Evolutionary conservation across 2,797 vertebrate species (phyloP), one percentile per base, ranked within the genome.

Genomic region (Staurois parvus): DNA sequence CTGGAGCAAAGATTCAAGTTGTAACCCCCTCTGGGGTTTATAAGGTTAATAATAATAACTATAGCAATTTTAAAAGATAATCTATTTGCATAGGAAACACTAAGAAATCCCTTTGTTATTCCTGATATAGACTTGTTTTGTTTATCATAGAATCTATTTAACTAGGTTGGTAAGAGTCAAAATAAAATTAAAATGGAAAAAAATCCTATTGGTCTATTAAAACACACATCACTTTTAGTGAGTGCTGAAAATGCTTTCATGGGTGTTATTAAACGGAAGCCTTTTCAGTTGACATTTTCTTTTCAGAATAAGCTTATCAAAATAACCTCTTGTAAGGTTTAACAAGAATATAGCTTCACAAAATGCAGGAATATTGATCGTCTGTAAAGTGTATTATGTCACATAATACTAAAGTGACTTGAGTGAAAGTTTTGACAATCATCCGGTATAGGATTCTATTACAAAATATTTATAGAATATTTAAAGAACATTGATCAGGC

Each of bases 241-340:
- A 76, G 19, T 76, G 21, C 24, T 48, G 8, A 29, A 76, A 28
- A 67, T 78, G 34, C 24, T n/a, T 21, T 42, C 34, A 78, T 66
- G 37, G 56, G 64, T n/a, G 34, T 78, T 78, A 78, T 78, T 78
- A 78, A 78, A 78, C 8, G 30, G 24, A 40, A 78, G 34, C 1
- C 59, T 67, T 78, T 29, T 67, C 45, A 45, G 37, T 68, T 79
- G n/a, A 79, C 76, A 79, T 45, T 67, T 67, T 68, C 26, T 40
- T 67, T 79, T 42, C 10, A 42, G 76, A 67, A 45, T 26, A 68
- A 68, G 40, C 37, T 29, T 40, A 79, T 67, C 37, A 67, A 24
- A 67, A 45, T 45, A 12, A 42, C 64, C n/a, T 21, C 76, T 45
- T 79, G 37, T 67, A 72, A 72, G 37, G 37, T 72, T 40, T 79